Conservation (phyloP, 2,888 invertebrate genomes). For the Smittia aterrima region DNA sequence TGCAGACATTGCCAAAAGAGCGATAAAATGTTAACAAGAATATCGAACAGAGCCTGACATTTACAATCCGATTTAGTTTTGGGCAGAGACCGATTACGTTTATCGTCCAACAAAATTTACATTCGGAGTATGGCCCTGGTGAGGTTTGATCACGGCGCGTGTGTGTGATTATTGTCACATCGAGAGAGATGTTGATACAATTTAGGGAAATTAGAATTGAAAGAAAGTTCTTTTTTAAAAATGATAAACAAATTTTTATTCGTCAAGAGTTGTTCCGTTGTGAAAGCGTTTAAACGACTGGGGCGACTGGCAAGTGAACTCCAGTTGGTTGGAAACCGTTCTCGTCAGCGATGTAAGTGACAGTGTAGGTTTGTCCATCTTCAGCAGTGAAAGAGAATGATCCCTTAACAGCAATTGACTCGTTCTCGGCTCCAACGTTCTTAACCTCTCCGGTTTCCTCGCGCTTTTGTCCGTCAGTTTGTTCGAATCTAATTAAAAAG, state of each 20-base stretch:
- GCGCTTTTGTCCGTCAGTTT: constrained; percentile 24
- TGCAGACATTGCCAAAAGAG: not conserved
- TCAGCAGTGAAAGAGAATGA: constrained; percentile 18
- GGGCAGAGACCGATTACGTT: too few species aligned
- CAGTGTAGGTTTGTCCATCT: constrained; percentile 31
- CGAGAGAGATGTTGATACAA: too few species aligned
- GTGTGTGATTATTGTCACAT: too few species aligned
- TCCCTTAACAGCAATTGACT: constrained; percentile 20
- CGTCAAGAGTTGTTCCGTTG: too few species aligned
- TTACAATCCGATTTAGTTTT: not conserved
- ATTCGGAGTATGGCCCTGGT: too few species aligned
- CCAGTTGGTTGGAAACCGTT: constrained; percentile 46
- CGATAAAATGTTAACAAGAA: not conserved
- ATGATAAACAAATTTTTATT: too few species aligned
- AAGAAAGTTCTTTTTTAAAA: not conserved
- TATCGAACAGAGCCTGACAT: not conserved
- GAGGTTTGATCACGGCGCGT: too few species aligned
- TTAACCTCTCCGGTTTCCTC: constrained; percentile 31
- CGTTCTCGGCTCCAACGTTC: constrained; percentile 26
- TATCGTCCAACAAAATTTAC: too few species aligned
- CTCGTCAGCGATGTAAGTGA: constrained; percentile 50
- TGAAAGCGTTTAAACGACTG: not conserved
- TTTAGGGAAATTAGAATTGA: too few species aligned
- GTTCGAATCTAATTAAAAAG: constrained; percentile 7
- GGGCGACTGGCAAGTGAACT: constrained; percentile 43